Percentiles rank a stretch among this genome's conserved stretches.
These are phyloP conservation scores for Cryptocheilus praepositus DNA, from an alignment of 2,888 invertebrate species.

Conservation along the genomic window DNA sequence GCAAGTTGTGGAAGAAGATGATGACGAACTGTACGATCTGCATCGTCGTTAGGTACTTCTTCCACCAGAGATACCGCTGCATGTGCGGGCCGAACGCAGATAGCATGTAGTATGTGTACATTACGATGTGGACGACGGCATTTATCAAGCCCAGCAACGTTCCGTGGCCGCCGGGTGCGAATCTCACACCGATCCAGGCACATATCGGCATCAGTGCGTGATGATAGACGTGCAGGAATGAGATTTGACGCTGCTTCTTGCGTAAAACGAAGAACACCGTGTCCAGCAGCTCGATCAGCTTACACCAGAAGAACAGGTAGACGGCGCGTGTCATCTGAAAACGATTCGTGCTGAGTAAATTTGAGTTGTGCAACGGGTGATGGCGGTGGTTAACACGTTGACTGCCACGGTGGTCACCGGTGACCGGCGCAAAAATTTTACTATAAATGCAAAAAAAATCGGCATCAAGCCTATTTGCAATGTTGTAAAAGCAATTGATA, in stretches of 20 bases:
- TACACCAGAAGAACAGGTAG: conserved; percentile 84
- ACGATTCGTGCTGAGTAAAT: not conserved
- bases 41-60: conserved; percentile 90
- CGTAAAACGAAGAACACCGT: conserved; percentile 92
- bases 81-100: conserved; percentile 91
- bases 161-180: conserved; percentile 90
- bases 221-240: conserved; percentile 93
- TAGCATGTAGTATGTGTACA: conserved; percentile 94
- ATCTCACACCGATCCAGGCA: conserved; percentile 88
- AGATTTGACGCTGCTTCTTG: conserved; percentile 92
- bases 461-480: no score
- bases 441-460: no score
- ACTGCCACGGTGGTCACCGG: no score
- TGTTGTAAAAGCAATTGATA: no score
- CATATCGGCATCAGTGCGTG: conserved; percentile 88
- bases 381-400: no score
- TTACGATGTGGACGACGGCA: conserved; percentile 91
- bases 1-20: conserved; percentile 83
- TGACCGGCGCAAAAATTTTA: no score
- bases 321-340: conserved; percentile 74
- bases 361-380: no score
- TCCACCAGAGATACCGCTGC: conserved; percentile 96
- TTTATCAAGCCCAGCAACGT: conserved; percentile 92
- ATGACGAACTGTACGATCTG: conserved; percentile 91
- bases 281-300: conserved; percentile 86